Evolutionary conservation across 2,113 vertebrate genomes (phyloP).

Genomic region (Tragelaphus strepsiceros): DNA sequence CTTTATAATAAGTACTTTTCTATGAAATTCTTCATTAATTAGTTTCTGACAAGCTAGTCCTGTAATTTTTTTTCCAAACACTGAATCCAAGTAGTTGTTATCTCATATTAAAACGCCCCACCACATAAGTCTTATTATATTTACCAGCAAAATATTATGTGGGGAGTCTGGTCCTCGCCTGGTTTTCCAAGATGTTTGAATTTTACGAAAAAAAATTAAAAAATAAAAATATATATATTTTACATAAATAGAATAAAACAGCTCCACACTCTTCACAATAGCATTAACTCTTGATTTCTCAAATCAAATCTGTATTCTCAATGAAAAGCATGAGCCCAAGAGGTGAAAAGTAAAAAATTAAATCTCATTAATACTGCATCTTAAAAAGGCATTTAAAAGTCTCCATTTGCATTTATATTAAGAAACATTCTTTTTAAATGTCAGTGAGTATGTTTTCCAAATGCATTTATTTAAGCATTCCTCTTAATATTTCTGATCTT

Average conservation of each 20-base stretch:
- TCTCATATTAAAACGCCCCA: neutral
- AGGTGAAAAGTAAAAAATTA: neutral
- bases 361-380: neutral
- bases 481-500: neutral
- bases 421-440: slow-evolving; percentile 17
- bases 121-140: neutral
- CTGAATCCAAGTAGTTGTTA: neutral
- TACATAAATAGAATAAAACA: neutral
- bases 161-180: neutral
- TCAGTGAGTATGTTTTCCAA: neutral
- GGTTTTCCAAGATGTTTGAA: neutral
- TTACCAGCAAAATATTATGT: neutral
- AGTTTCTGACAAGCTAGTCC: neutral
- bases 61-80: neutral
- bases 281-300: neutral
- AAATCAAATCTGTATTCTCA: neutral
- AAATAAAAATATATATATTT: neutral
- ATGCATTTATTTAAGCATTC: neutral
- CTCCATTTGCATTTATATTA: neutral
- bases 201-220: neutral
- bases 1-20: neutral
- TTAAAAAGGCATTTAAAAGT: slow-evolving; percentile 3
- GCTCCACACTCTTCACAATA: neutral
- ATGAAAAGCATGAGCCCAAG: neutral
- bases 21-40: neutral